Percentiles rank a stretch among this genome's conserved stretches.
Evolutionary conservation across 2,888 invertebrate genomes (phyloP).

Genomic region (Falcaria lacertinaria): DNA sequence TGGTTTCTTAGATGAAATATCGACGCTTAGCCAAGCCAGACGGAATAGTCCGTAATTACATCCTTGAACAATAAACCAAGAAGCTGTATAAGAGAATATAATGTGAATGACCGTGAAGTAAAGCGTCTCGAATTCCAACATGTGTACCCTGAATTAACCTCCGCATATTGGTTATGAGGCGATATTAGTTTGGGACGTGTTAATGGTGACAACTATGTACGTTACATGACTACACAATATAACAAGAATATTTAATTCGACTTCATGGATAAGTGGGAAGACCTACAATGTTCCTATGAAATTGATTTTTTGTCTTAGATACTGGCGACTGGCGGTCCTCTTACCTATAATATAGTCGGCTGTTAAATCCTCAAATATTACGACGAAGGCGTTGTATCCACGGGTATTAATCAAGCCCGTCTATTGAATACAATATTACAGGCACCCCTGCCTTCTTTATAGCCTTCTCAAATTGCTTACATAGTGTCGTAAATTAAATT

Average conservation of each 20-base stretch:
- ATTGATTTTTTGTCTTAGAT: no score
- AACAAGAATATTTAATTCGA: no score
- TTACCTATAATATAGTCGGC: no score
- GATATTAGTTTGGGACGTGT: no score
- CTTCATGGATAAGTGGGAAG: no score
- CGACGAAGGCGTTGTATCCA: neutral
- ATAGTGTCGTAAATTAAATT: slow-evolving; percentile 29
- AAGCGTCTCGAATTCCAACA: neutral
- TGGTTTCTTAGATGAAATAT: neutral
- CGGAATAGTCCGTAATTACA: neutral
- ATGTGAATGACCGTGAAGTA: neutral
- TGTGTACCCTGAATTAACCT: neutral
- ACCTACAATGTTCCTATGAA: no score
- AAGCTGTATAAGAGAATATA: neutral
- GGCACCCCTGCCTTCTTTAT: slow-evolving; percentile 9
- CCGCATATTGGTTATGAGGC: neutral
- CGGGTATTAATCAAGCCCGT: slow-evolving; percentile 1
- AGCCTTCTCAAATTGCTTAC: slow-evolving; percentile 21
- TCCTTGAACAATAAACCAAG: neutral
- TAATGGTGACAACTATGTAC: no score
- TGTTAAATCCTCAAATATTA: no score
- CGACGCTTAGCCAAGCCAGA: neutral
- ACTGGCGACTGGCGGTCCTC: no score
- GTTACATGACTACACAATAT: no score
- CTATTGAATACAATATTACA: slow-evolving; percentile 9